Evolutionary conservation across 2,888 invertebrate species (phyloP), one percentile per base, ranked within the genome.

Genomic region (Chrysomela aeneicollis): DNA sequence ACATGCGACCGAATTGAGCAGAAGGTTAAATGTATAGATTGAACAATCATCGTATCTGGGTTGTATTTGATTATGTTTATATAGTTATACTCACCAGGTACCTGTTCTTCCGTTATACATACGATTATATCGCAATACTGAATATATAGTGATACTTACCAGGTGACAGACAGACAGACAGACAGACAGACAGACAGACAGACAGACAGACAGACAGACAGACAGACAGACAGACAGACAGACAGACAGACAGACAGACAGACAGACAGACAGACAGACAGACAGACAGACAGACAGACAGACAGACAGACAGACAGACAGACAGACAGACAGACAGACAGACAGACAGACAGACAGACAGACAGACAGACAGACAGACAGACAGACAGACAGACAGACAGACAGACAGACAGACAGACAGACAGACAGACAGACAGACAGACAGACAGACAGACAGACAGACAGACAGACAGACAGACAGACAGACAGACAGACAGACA

Each of bases 161-260:
- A n/a, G n/a, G n/a, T 18, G 54, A 53, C 54, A 53, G 54, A 53
- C 54, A 53, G 51, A 53, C 54, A 53, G 54, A 53, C 30, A 53
- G 30, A 53, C 30, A 53, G 30, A 53, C 30, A 53, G 30, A 53
- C 30, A 53, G 54, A 53, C 54, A 53, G 54, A 53, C 54, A 53
- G 54, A 53, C 54, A 53, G 54, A 53, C 30, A 53, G 30, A 53
- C 30, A 53, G 30, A 53, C 30, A 53, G 30, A 53, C 30, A 53
- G 54, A 53, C 54, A 53, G 54, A 51, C 54, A 53, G 54, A 53
- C 54, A 53, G 54, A 53, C 30, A 53, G 54, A 53, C 54, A 53
- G 54, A 53, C 54, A 53, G 54, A 53, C 30, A 53, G 30, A 53
- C 30, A 53, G 30, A 53, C 30, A 53, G 30, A 53, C 30, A 53